Conservation (phyloP, 2,888 invertebrate genomes). For the Phytoseiulus persimilis region DNA sequence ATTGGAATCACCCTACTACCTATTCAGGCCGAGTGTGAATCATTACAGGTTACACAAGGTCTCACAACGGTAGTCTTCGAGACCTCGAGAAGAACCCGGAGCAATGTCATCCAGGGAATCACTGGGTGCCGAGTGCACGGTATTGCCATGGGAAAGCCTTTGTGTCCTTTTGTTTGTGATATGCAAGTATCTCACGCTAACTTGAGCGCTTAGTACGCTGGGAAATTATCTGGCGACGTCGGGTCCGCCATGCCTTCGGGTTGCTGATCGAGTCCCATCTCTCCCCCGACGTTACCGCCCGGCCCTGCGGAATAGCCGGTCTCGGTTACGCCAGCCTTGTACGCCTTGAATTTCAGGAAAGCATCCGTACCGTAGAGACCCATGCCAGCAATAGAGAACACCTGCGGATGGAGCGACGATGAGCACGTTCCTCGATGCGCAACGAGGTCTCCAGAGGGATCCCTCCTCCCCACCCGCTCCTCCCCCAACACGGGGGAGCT, state of each 20-base stretch:
- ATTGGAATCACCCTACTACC: no score
- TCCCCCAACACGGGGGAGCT: no score
- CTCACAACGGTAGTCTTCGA: not conserved
- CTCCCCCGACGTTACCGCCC: slow-evolving; percentile 36
- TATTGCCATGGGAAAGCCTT: not conserved
- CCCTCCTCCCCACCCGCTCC: no score
- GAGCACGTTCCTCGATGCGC: slow-evolving; percentile 12
- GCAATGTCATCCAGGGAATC: not conserved
- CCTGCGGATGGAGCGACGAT: slow-evolving; percentile 55
- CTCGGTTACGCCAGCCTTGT: slow-evolving; percentile 55
- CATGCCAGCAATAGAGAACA: slow-evolving; percentile 77
- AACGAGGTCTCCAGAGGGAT: no score
- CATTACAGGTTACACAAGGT: not conserved
- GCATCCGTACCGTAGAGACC: slow-evolving; percentile 68
- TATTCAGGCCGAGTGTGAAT: not conserved
- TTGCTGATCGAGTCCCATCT: not conserved
- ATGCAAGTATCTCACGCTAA: not conserved
- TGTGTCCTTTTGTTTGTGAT: not conserved
- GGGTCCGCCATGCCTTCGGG: not conserved
- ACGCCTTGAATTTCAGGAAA: slow-evolving; percentile 65
- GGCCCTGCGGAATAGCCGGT: slow-evolving; percentile 43
- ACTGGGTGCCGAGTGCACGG: not conserved
- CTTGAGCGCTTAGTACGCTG: not conserved
- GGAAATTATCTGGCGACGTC: not conserved
- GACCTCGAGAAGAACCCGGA: not conserved